phyloP scores from a whole-genome alignment of 2,797 vertebrate species.

The Kryptopterus vitreolus region DNA sequence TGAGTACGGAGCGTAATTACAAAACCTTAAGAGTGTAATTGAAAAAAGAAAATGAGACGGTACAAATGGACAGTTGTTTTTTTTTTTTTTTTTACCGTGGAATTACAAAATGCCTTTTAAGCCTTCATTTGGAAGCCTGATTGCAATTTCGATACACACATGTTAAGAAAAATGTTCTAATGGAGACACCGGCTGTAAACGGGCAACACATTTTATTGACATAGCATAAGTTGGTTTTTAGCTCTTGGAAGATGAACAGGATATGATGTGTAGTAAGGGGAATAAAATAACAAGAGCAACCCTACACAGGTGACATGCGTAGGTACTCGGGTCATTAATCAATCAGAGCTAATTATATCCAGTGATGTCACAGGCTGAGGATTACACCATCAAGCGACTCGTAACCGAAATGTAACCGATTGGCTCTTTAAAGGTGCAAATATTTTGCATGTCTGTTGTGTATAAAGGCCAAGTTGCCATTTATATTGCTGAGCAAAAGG shows the following conservation, averaged over 20 bases:
- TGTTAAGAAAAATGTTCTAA: slow-evolving; percentile 21
- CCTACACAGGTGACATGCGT: background rate
- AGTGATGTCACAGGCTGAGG: background rate
- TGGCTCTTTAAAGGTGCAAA: background rate
- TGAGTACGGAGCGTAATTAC: slow-evolving; percentile 56
- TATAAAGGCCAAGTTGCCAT: background rate
- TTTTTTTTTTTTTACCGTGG: too few relatives aligned
- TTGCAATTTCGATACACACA: slow-evolving; percentile 13
- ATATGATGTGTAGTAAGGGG: background rate
- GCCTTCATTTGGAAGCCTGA: slow-evolving; percentile 11
- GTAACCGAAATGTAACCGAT: background rate
- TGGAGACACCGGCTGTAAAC: background rate
- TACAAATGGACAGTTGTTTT: slow-evolving; percentile 68
- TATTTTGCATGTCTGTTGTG: background rate
- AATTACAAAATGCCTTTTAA: slow-evolving; percentile 33
- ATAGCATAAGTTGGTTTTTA: background rate
- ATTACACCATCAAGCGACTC: background rate
- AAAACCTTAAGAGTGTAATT: slow-evolving; percentile 73
- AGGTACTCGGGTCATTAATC: background rate
- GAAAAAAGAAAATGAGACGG: slow-evolving; percentile 71
- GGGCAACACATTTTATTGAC: slow-evolving; percentile 7
- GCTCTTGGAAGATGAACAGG: too few relatives aligned
- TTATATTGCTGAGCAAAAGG: background rate
- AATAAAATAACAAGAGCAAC: background rate
- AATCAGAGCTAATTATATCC: background rate